Evolutionary conservation across 2,888 invertebrate species (phyloP).

Genomic region (Chesias legatella): DNA sequence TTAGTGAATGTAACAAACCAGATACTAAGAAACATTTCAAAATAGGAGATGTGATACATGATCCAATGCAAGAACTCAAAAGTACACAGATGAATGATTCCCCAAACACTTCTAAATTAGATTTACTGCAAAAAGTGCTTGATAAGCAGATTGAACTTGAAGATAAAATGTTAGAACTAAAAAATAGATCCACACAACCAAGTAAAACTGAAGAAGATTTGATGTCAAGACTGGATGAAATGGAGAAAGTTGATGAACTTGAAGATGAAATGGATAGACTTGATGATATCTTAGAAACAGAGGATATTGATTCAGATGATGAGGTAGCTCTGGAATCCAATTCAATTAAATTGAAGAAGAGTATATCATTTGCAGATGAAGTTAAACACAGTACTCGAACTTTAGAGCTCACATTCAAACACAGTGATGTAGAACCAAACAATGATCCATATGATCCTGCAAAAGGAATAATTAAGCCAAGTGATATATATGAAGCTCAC

Average conservation of each 20-base stretch:
- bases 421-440: conserved; percentile 47
- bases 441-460: conserved; percentile 42
- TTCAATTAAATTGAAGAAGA: conserved; percentile 38
- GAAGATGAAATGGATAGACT: conserved; percentile 80
- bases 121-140: conserved; percentile 56
- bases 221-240: conserved; percentile 71
- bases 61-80: conserved; percentile 9
- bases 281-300: conserved; percentile 38
- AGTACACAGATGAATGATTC: conserved; percentile 15
- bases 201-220: conserved; percentile 63
- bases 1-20: background rate
- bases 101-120: conserved; percentile 37
- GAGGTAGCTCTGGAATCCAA: conserved; percentile 31
- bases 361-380: conserved; percentile 66
- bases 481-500: conserved; percentile 64
- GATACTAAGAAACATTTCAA: conserved; percentile 1
- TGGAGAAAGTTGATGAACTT: conserved; percentile 74
- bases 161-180: conserved; percentile 50
- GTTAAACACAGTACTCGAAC: conserved; percentile 51
- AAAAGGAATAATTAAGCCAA: conserved; percentile 62
- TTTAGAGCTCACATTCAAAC: conserved; percentile 57
- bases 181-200: conserved; percentile 42
- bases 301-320: conserved; percentile 32
- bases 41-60: conserved; percentile 13
- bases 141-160: conserved; percentile 60